These are phyloP conservation scores for Drosophila dives DNA, from an alignment of 2,888 invertebrate genomes.

Conservation along the genomic window DNA sequence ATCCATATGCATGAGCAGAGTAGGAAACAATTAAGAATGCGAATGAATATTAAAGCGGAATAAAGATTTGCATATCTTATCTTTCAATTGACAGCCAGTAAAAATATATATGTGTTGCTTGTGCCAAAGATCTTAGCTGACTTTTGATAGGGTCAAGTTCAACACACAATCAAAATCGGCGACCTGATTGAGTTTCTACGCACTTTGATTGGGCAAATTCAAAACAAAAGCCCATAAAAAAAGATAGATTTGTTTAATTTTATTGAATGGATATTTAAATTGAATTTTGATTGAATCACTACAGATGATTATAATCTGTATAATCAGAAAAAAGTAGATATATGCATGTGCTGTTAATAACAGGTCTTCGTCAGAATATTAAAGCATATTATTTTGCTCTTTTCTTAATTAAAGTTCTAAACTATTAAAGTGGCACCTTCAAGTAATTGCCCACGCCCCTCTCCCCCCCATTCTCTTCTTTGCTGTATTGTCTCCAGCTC, in stretches of 20 bases:
- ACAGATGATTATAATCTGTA: conserved; percentile 19
- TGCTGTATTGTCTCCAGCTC: conserved; percentile 33
- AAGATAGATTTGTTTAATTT: conserved; percentile 26
- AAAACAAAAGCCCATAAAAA: neutral
- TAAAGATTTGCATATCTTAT: conserved; percentile 9
- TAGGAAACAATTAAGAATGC: conserved; percentile 6
- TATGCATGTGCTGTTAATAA: neutral
- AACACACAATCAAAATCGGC: conserved; percentile 5
- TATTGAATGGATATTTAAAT: neutral
- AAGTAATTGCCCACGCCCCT: neutral
- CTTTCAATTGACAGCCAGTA: conserved; percentile 9
- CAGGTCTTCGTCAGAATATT: neutral
- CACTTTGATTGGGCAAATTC: neutral
- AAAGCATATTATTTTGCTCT: neutral
- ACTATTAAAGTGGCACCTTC: conserved; percentile 35
- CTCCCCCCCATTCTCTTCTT: neutral
- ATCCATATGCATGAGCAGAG: conserved; percentile 17
- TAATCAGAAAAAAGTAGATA: neutral
- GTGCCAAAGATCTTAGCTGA: conserved; percentile 20
- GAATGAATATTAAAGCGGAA: conserved; percentile 9
- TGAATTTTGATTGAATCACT: conserved; percentile 9
- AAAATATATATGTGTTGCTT: conserved; percentile 11
- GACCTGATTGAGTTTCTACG: conserved; percentile 11
- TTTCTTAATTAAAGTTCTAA: conserved; percentile 2
- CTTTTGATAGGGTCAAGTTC: conserved; percentile 47